These are phyloP conservation scores for Tenualosa thibaudeaui DNA, from an alignment of 2,797 vertebrate genomes.

Conservation along the genomic window DNA sequence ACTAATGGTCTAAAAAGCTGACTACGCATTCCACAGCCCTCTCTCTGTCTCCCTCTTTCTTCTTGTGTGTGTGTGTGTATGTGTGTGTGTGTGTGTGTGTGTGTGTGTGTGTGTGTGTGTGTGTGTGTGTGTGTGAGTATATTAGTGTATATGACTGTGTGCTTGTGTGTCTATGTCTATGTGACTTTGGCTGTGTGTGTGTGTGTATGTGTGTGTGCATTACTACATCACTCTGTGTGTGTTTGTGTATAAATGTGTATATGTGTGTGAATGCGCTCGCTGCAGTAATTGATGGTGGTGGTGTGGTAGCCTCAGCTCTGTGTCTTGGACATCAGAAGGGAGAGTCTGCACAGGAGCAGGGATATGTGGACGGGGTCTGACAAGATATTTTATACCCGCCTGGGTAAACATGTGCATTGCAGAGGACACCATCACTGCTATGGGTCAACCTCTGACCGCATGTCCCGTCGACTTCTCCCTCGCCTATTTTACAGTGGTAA, in stretches of 20 bases:
- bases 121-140: neutral
- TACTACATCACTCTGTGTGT: neutral
- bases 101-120: neutral
- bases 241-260: neutral
- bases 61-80: neutral
- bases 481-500: neutral
- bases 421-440: neutral
- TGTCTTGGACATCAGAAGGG: neutral
- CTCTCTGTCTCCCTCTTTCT: neutral
- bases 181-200: neutral
- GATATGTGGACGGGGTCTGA: neutral
- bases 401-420: neutral
- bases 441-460: neutral
- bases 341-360: neutral
- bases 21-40: constrained; percentile 8
- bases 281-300: constrained; percentile 14
- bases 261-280: neutral
- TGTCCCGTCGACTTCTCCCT: neutral
- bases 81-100: neutral
- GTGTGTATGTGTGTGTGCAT: neutral
- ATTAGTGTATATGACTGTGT: no score
- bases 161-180: no score
- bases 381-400: neutral
- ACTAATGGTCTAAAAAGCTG: constrained; percentile 40
- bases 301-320: neutral